Evolutionary conservation across 1,140 invertebrate genomes (phyloP).

Genomic region (Matsumurasca onukii): DNA sequence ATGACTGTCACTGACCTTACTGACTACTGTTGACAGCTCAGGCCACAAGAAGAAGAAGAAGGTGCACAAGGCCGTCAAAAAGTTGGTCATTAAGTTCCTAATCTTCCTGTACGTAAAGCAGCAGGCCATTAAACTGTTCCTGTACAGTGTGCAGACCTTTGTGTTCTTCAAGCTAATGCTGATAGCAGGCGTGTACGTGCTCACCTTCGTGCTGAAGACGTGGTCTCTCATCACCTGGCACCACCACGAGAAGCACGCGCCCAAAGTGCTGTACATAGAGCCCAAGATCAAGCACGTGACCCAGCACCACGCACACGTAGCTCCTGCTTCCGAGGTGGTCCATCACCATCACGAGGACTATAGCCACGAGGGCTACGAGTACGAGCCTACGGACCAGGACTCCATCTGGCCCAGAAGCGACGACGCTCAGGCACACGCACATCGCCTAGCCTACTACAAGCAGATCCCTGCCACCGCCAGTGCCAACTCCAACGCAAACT

Average conservation of each 20-base stretch:
- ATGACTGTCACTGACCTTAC: neutral
- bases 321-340: neutral
- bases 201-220: conserved; percentile 4
- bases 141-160: conserved; percentile 23
- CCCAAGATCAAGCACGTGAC: conserved; percentile 16
- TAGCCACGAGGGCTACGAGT: neutral
- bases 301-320: conserved; percentile 11
- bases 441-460: conserved; percentile 13
- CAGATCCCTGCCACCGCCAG: conserved; percentile 8
- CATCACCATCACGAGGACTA: conserved; percentile 6
- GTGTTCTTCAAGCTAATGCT: conserved; percentile 19
- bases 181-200: conserved; percentile 25
- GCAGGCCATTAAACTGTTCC: conserved; percentile 14
- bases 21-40: neutral
- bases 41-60: conserved; percentile 29
- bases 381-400: conserved; percentile 2
- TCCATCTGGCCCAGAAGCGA: neutral
- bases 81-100: conserved; percentile 25
- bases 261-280: conserved; percentile 13
- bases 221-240: neutral
- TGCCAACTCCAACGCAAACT: neutral
- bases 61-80: conserved; percentile 22
- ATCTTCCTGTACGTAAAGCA: conserved; percentile 25
- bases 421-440: conserved; percentile 9
- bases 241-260: conserved; percentile 9